Conservation (phyloP, 2,113 vertebrate species). For the Paralichthys olivaceus region DNA sequence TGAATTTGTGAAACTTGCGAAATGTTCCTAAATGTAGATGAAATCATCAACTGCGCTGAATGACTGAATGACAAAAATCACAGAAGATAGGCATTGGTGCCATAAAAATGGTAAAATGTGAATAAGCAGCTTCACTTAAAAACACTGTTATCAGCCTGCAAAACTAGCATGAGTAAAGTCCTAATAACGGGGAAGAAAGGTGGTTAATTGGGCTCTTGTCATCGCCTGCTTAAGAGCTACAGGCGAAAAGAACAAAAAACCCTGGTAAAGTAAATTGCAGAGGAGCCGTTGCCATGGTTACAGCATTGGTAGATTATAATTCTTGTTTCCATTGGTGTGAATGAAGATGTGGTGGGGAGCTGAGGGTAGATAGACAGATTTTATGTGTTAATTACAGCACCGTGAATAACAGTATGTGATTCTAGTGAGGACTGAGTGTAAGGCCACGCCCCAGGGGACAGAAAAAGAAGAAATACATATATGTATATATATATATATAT, state of each 20-base stretch:
- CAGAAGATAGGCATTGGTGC: neutral
- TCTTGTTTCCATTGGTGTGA: conserved; percentile 50
- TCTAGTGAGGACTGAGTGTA: conserved; percentile 38
- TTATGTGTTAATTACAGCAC: conserved; percentile 70
- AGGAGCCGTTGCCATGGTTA: conserved; percentile 72
- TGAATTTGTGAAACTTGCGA: neutral
- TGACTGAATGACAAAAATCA: neutral
- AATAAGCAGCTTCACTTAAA: conserved; percentile 5
- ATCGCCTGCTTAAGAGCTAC: conserved; percentile 30
- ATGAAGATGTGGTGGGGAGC: conserved; percentile 9
- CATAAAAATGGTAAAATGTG: neutral
- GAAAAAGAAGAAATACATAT: neutral
- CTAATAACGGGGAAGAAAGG: conserved; percentile 25
- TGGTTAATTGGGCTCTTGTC: conserved; percentile 54
- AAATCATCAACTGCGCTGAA: too few relatives aligned
- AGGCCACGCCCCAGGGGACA: conserved; percentile 27
- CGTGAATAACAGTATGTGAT: conserved; percentile 68
- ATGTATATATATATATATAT: too few relatives aligned
- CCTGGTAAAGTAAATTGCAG: conserved; percentile 63
- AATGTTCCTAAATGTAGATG: neutral
- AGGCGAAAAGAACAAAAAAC: conserved; percentile 67
- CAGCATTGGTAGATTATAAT: conserved; percentile 49
- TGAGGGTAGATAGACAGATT: conserved; percentile 34
- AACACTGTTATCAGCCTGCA: conserved; percentile 20
- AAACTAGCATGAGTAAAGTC: conserved; percentile 19